These are phyloP conservation scores for Macrophya alboannulata DNA, from an alignment of 2,888 invertebrate genomes.

Conservation along the genomic window DNA sequence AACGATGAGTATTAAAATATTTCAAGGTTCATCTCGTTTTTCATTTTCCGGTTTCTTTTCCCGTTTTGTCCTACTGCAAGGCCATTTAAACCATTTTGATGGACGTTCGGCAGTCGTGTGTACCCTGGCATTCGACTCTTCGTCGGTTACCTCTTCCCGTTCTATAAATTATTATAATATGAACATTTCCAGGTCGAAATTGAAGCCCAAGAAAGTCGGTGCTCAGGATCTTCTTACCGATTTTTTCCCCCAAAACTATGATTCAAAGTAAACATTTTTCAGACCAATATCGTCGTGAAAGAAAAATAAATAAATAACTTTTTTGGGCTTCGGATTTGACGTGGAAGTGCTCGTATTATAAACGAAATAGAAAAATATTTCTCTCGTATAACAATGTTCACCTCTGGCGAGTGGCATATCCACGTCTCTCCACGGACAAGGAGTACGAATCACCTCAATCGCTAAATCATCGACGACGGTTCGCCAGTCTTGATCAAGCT, in stretches of 20 bases:
- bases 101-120: neutral
- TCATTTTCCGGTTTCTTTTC: neutral
- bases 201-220: too few species aligned
- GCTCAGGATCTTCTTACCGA: too few species aligned
- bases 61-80: neutral
- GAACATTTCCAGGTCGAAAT: too few species aligned
- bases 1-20: neutral
- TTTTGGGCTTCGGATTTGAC: too few species aligned
- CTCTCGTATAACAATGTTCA: neutral
- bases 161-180: neutral
- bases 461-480: neutral
- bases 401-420: slow-evolving; percentile 6
- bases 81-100: slow-evolving; percentile 23
- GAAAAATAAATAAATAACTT: too few species aligned
- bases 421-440: slow-evolving; percentile 17
- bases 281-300: too few species aligned
- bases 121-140: neutral
- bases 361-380: neutral
- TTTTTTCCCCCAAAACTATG: too few species aligned
- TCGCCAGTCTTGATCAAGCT: slow-evolving; percentile 11
- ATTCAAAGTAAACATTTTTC: too few species aligned
- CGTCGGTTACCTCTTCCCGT: slow-evolving; percentile 22
- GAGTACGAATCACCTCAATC: neutral
- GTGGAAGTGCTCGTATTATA: neutral
- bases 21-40: neutral